Evolutionary conservation across 2,113 vertebrate species (phyloP).

Genomic region (Tachycineta bicolor): DNA sequence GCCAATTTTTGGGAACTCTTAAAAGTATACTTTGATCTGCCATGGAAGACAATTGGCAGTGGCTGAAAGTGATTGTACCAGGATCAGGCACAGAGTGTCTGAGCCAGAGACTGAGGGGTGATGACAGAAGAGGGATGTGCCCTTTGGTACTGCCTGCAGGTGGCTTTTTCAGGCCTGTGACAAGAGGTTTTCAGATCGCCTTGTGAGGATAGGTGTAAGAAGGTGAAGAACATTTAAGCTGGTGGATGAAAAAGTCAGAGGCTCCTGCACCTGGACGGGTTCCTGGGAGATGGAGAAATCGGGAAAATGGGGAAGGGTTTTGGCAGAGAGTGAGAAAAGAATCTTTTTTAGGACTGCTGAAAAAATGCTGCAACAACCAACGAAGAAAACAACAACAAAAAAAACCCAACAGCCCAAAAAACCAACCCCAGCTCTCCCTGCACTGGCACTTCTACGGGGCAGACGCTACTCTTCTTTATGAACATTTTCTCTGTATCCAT

Average conservation of each 20-base stretch:
- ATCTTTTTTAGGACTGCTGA: neutral
- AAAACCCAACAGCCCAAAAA: neutral
- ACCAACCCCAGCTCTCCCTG: neutral
- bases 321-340: neutral
- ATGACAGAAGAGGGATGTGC: neutral
- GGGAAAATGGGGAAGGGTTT: neutral
- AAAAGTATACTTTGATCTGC: neutral
- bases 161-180: neutral
- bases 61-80: neutral
- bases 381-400: neutral
- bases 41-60: neutral
- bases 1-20: neutral
- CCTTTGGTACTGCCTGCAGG: neutral
- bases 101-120: neutral
- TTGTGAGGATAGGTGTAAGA: neutral
- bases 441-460: neutral
- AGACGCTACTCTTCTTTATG: neutral
- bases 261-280: neutral
- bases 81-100: neutral
- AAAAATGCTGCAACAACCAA: fast-evolving
- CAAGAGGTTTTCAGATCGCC: neutral
- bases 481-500: neutral
- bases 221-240: neutral
- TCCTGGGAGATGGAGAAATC: neutral
- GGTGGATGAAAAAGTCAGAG: neutral